Conservation (phyloP, 2,888 invertebrate species). For the Eurytoma californica region DNA sequence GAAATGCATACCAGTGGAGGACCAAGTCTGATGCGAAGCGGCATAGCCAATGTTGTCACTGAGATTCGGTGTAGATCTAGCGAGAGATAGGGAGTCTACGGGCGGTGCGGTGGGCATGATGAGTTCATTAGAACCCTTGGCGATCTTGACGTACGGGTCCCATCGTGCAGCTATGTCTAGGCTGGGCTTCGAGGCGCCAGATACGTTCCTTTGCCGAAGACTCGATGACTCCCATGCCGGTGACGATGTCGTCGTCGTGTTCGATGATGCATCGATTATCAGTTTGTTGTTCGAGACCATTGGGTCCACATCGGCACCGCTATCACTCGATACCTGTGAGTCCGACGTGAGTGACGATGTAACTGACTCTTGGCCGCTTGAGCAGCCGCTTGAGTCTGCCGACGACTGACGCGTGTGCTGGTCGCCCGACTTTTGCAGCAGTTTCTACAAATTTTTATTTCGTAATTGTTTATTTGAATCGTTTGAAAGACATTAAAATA, state of each 20-base stretch:
- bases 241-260: conserved; percentile 45
- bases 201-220: conserved; percentile 71
- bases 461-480: neutral
- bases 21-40: conserved; percentile 66
- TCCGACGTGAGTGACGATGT: conserved; percentile 77
- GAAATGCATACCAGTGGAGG: conserved; percentile 58
- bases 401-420: conserved; percentile 72
- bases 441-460: conserved; percentile 62
- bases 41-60: conserved; percentile 67
- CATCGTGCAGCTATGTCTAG: conserved; percentile 61
- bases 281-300: conserved; percentile 63
- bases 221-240: conserved; percentile 70
- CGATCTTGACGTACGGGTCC: conserved; percentile 70
- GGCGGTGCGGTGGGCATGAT: conserved; percentile 54
- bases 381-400: conserved; percentile 78
- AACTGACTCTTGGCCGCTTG: conserved; percentile 78
- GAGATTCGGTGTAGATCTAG: conserved; percentile 72
- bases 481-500: neutral
- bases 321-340: conserved; percentile 76
- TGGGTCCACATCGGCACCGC: conserved; percentile 67
- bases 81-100: conserved; percentile 68
- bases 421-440: conserved; percentile 72
- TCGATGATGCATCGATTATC: conserved; percentile 61
- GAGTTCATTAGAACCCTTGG: conserved; percentile 63
- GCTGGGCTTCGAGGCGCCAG: conserved; percentile 51